These are phyloP conservation scores for Stenodema calcarata DNA, from an alignment of 2,888 invertebrate species.

Conservation along the genomic window DNA sequence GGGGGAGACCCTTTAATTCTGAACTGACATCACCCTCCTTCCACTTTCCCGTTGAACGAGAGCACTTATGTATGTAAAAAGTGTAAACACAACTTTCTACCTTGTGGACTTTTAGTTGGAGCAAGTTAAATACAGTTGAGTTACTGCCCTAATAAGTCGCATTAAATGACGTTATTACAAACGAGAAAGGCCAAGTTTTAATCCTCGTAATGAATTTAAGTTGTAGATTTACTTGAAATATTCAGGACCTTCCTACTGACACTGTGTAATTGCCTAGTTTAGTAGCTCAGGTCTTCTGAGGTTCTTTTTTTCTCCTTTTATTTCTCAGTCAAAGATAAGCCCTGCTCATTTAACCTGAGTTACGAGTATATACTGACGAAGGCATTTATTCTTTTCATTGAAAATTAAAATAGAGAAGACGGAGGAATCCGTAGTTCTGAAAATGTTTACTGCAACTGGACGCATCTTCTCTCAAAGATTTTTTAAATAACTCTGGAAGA, in stretches of 20 bases:
- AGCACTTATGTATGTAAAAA: slow-evolving; percentile 48
- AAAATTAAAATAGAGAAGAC: no score
- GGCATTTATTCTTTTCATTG: no score
- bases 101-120: slow-evolving; percentile 44
- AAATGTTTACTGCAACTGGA: no score
- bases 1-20: slow-evolving; percentile 38
- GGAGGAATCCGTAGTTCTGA: no score
- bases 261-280: background rate
- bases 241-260: background rate
- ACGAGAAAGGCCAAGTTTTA: slow-evolving; percentile 13
- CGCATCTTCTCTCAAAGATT: no score
- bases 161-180: slow-evolving; percentile 44
- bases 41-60: slow-evolving; percentile 13
- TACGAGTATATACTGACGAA: no score
- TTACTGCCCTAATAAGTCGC: slow-evolving; percentile 46
- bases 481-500: no score
- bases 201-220: slow-evolving; percentile 33
- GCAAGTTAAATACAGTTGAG: slow-evolving; percentile 46
- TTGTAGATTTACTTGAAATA: slow-evolving; percentile 28
- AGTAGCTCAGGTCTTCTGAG: background rate
- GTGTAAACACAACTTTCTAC: slow-evolving; percentile 47
- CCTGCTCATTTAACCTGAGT: background rate
- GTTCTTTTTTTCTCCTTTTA: background rate
- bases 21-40: slow-evolving; percentile 32
- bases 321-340: background rate